Percentiles rank a stretch among this genome's conserved stretches.
Evolutionary conservation across 2,888 invertebrate species (phyloP).

Genomic region (Helleia helle): DNA sequence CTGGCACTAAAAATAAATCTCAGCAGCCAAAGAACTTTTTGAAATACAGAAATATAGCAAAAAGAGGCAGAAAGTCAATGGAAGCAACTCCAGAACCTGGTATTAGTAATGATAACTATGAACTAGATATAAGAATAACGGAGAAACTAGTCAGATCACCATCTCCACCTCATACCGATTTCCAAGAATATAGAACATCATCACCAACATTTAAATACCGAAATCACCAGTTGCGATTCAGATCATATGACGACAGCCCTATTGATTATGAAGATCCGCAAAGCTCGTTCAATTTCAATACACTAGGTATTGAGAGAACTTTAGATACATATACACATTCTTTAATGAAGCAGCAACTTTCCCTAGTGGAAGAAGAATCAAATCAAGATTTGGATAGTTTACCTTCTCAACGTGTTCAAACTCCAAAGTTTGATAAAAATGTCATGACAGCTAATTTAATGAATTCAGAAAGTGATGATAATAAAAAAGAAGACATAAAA

Average conservation of each 20-base stretch:
- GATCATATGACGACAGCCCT: constrained; percentile 39
- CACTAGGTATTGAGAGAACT: constrained; percentile 39
- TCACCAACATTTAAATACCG: constrained; percentile 44
- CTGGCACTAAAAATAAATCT: constrained; percentile 41
- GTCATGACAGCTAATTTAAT: background rate
- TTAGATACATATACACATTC: constrained; percentile 46
- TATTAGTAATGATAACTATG: constrained; percentile 33
- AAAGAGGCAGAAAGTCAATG: constrained; percentile 44
- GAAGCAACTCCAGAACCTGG: constrained; percentile 34
- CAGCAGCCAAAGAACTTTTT: constrained; percentile 41
- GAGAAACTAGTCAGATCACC: constrained; percentile 32
- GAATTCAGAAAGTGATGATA: background rate
- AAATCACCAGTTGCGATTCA: constrained; percentile 51
- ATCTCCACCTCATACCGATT: constrained; percentile 38
- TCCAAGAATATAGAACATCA: constrained; percentile 30
- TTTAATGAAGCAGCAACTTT: constrained; percentile 55
- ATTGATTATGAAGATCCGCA: constrained; percentile 23
- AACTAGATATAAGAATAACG: constrained; percentile 53
- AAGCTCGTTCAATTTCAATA: constrained; percentile 33
- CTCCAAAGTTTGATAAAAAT: background rate
- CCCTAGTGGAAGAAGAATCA: constrained; percentile 67
- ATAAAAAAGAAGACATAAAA: constrained; percentile 12
- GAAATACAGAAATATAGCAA: constrained; percentile 49
- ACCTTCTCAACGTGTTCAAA: constrained; percentile 34
- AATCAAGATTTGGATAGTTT: constrained; percentile 61